Evolutionary conservation across 1,140 invertebrate species (phyloP), one percentile per base, ranked within the genome.

Genomic region (Drosophila erecta): DNA sequence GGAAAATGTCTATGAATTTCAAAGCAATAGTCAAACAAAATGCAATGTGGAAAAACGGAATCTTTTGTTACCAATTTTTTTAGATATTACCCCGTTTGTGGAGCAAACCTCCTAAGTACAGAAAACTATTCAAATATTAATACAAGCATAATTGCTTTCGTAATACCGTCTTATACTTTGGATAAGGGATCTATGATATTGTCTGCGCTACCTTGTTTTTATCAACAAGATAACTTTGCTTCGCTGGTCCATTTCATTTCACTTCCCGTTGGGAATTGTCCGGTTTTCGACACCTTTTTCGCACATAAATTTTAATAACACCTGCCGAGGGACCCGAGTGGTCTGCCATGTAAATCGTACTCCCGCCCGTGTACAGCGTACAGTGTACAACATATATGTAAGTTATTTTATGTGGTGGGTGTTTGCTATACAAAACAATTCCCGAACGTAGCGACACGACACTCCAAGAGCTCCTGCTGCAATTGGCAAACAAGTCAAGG

Each of bases 261-360:
- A 60, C 33, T 20, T 44, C 38, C 55, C 56, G 35, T 12, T 24
- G 44, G 56, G 27, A 35, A 38, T 49, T 73, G 81, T 66, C 71
- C 72, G 71, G 60, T 72, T 80, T 76, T 84, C 76, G 62, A 83
- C 83, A 79, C 83, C 66, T 79, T 85, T 83, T 85, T 81, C 73
- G 73, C 81, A 86, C 77, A 85, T 85, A 85, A 85, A 85, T 85
- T 85, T 85, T 85, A 86, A 86, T 85, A 85, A 85, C 81, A 80
- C 81, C 85, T 81, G 79, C 77, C 67, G 27, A 35, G 20, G 37
- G 35, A 49, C 43, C 60, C 55, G n/a, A 11, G 5, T 24, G 20
- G 44, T 44, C 20, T 54, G 24, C 60, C 80, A 70, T 67, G 72
- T 62, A 71, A 62, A 38, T 38, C 37, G 37, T 14, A 38, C 37